Conservation (phyloP, 2,797 vertebrate genomes). For the Hozukius guyotensis region DNA sequence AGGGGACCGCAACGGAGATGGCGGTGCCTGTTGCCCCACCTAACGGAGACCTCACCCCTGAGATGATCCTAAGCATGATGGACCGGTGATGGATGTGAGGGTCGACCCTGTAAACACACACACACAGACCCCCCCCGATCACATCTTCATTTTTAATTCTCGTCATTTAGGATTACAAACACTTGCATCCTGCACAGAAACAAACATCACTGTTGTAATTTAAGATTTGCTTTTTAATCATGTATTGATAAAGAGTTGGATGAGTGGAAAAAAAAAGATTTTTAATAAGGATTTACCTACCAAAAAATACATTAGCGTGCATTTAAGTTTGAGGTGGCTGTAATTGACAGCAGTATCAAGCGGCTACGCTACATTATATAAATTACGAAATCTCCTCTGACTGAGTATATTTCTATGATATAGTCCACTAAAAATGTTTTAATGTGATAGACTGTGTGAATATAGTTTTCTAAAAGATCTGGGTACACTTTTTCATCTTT, state of each 20-base stretch:
- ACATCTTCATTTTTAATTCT: conserved; percentile 55
- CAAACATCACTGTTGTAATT: conserved; percentile 71
- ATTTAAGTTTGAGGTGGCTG: conserved; percentile 53
- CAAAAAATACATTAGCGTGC: conserved; percentile 38
- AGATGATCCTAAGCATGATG: conserved; percentile 99
- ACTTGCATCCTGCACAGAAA: conserved; percentile 56
- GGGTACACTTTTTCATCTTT: neutral
- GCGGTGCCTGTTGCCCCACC: conserved; percentile 85
- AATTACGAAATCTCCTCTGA: neutral
- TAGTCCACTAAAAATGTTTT: neutral
- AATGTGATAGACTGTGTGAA: neutral
- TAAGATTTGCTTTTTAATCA: conserved; percentile 66
- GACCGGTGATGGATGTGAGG: conserved; percentile 90
- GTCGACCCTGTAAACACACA: conserved; percentile 26
- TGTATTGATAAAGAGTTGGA: conserved; percentile 46
- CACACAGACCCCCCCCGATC: neutral
- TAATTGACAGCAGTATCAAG: conserved; percentile 50
- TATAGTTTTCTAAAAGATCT: neutral
- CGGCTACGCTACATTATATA: neutral
- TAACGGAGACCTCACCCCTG: conserved; percentile 96
- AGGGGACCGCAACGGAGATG: conserved; percentile 77
- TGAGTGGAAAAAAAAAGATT: conserved; percentile 8
- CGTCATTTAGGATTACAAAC: conserved; percentile 63
- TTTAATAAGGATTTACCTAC: conserved; percentile 58
- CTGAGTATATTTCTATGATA: neutral